Evolutionary conservation across 2,797 vertebrate genomes (phyloP).

Genomic region (Syndactyla subalaris): DNA sequence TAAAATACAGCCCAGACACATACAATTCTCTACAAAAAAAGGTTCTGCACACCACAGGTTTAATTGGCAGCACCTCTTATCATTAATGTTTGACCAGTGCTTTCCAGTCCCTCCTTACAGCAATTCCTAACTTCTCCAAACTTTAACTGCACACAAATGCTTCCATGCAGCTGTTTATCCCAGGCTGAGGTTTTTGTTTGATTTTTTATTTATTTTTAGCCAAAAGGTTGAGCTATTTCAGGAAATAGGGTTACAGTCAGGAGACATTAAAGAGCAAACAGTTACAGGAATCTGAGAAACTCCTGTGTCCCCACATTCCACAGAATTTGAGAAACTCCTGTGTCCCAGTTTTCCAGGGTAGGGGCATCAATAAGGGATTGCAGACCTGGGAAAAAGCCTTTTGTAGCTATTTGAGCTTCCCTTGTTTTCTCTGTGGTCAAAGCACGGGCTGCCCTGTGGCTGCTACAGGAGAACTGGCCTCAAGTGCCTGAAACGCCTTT

Average conservation of each 20-base stretch:
- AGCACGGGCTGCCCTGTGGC: accelerated
- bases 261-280: accelerated
- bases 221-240: neutral
- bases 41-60: neutral
- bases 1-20: neutral
- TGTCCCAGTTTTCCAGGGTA: neutral
- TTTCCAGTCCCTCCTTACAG: neutral
- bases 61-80: neutral
- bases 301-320: neutral
- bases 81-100: neutral
- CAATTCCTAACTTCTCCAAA: neutral
- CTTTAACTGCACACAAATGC: accelerated
- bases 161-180: neutral
- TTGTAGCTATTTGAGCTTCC: neutral
- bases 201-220: conserved; percentile 35
- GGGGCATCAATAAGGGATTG: neutral
- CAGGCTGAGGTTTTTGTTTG: neutral
- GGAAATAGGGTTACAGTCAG: neutral
- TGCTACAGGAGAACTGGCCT: neutral
- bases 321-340: neutral
- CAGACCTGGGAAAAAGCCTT: neutral
- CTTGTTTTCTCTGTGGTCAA: neutral
- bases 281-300: neutral
- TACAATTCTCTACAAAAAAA: neutral
- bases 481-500: accelerated